These are phyloP conservation scores for Etia nguti DNA, from an alignment of 2,113 vertebrate species.

Conservation along the genomic window DNA sequence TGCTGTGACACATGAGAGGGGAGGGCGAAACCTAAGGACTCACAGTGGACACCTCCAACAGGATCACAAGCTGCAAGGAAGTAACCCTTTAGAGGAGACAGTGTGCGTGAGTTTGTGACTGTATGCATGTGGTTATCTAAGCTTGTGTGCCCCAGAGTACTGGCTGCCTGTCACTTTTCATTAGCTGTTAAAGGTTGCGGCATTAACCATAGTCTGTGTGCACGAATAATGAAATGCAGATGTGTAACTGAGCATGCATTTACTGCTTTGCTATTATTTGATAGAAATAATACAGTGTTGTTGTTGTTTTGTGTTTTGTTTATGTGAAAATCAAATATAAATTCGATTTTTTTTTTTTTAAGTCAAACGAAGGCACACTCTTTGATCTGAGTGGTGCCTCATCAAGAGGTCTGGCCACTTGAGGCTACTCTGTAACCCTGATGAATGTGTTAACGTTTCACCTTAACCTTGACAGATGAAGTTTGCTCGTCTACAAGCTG, in stretches of 20 bases:
- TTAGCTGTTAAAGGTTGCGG: conserved; percentile 16
- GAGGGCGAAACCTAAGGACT: conserved; percentile 53
- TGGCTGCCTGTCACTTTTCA: conserved; percentile 42
- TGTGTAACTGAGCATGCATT: not conserved
- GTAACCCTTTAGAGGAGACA: conserved; percentile 16
- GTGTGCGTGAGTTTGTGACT: conserved; percentile 12
- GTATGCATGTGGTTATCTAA: conserved; percentile 22
- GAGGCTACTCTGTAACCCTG: conserved; percentile 29
- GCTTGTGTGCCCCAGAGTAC: conserved; percentile 1
- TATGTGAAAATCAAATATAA: not conserved
- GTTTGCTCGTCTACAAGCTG: not conserved
- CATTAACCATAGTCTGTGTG: conserved; percentile 20
- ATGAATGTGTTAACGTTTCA: conserved; percentile 45
- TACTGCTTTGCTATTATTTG: not conserved
- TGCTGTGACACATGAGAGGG: conserved; percentile 50
- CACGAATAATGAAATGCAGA: conserved; percentile 13
- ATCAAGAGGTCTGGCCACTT: conserved; percentile 13
- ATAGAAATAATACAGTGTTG: not conserved
- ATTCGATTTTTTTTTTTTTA: rapidly evolving
- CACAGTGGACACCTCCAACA: conserved; percentile 42
- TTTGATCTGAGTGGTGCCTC: not conserved
- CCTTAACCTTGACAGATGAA: conserved; percentile 29
- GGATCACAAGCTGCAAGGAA: conserved; percentile 36
- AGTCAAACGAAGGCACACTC: not conserved
- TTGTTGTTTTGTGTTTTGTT: not conserved